Evolutionary conservation across 2,113 vertebrate species (phyloP), one percentile per base, ranked within the genome.

Genomic region (Tenrec ecaudatus): DNA sequence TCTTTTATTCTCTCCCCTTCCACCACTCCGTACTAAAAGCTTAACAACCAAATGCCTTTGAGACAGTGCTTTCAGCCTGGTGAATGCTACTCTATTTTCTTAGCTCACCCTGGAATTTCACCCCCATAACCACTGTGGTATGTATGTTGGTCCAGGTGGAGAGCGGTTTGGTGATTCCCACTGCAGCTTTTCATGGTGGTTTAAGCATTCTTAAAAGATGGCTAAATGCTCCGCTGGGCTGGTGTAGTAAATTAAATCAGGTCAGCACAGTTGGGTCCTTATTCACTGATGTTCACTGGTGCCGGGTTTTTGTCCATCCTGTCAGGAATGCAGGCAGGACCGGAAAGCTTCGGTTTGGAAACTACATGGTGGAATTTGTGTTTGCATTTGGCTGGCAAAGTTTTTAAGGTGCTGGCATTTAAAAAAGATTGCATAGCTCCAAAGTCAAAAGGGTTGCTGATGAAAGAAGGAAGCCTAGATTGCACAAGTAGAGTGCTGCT

Each of bases 141-240:
- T 96, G 85, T 91, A 60, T 96, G 22, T 93, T 88, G 80, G 27
- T 93, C 94, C 94, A 95, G 95, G 89, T 96, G 93, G 83, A 94
- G 90, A 91, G 82, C 95, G 89, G 85, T 87, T 95, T 92, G 92
- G 94, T 95, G 95, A 92, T 97, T 95, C 95, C 94, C 95, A 91
- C 16, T 94, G 92, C 88, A 96, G 88, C 88, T 82, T 96, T 97
- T 96, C 96, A 95, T 95, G 94, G 94, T 94, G 80, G 88, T 93
- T 96, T 96, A 95, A 94, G 68, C 94, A 92, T 97, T 95, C 96
- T 96, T 96, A 96, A 96, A 96, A 77, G 92, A 76, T 94, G 57
- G 94, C 88, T 95, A 92, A 97, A 90, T 96, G 94, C 89, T 97
- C 93, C 81, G 29, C 68, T 86, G 92, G 96, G 92, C 95, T 86